A percentile compares a stretch with the other conserved stretches of the same genome.
These are phyloP conservation scores for Myodes glareolus DNA, from an alignment of 2,113 vertebrate genomes.

Conservation along the genomic window DNA sequence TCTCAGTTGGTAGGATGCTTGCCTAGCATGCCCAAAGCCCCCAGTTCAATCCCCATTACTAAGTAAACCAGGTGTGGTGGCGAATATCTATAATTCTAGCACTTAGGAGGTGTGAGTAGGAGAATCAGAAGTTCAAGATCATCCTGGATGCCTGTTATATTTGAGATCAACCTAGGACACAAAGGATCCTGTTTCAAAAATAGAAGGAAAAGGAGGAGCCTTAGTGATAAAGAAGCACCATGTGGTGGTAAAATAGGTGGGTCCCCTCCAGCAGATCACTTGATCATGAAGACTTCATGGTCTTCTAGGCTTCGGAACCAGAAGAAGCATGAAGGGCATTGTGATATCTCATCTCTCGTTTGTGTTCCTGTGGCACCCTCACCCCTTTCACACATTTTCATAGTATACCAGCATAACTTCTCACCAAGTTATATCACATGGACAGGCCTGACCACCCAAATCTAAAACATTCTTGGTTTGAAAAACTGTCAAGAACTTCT, in stretches of 20 bases:
- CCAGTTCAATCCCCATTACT: background rate
- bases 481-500: background rate
- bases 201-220: background rate
- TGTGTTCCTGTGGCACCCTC: background rate
- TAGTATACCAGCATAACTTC: background rate
- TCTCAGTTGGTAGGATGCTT: background rate
- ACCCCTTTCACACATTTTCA: no score
- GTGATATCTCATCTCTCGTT: no score
- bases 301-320: background rate
- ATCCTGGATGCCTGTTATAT: background rate
- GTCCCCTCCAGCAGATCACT: background rate
- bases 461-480: background rate
- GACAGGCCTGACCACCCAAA: background rate
- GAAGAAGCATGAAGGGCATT: background rate
- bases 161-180: background rate
- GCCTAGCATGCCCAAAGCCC: no score
- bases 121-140: background rate
- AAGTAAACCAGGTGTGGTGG: background rate
- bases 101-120: background rate
- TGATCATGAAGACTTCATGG: background rate
- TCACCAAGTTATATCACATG: background rate
- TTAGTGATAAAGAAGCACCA: background rate
- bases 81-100: background rate
- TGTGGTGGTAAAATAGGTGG: background rate
- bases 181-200: background rate